Evolutionary conservation across 37 sponge, comb jelly and placozoan species (phyloP), one percentile per base, ranked within the genome.

Genomic region (Agelas oroides): DNA sequence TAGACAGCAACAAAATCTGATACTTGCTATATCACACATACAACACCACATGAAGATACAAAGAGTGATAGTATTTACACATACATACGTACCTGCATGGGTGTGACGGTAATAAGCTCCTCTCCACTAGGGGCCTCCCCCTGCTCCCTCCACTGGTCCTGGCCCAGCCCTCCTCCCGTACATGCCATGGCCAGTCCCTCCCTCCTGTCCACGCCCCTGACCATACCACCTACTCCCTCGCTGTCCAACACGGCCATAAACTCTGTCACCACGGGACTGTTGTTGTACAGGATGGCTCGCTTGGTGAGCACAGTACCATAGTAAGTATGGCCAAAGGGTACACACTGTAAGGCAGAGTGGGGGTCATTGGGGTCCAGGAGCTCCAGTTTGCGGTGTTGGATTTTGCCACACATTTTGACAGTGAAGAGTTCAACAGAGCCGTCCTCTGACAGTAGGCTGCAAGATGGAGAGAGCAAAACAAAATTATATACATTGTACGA

Each of bases 211-310:
- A 60, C 84, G 19, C n/a, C n/a, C n/a, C n/a, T n/a, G n/a, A n/a
- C n/a, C 63, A 79, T 86, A 53, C 62, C 75, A 3, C 80, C 88
- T 18, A 66, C 70, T 19, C 63, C 77, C 6, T 76, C 66, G 20
- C 59, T 83, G 54, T 91, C 84, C 38, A 96, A 34, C 2, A 84
- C 55, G 38, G 62, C 78, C 57, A 96, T 54, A 65, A 80, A 96
- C 2, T 81, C 56, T 25, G 83, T 81, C 5, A 52, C 30, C 27
- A 81, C 76, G 40, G 96, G 96, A 85, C 96, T 87, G 52, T 93
- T 80, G 41, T 96, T 96, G 60, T 58, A 89, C 35, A 96, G 81
- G 13, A 90, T 28, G 20, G 73, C 83, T 15, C 23, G 0, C 19
- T 35, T 74, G 41, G 30, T 23, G 31, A 35, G 41, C 14, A 58